Evolutionary conservation across 2,797 vertebrate genomes (phyloP).

Genomic region (Platalea minor): DNA sequence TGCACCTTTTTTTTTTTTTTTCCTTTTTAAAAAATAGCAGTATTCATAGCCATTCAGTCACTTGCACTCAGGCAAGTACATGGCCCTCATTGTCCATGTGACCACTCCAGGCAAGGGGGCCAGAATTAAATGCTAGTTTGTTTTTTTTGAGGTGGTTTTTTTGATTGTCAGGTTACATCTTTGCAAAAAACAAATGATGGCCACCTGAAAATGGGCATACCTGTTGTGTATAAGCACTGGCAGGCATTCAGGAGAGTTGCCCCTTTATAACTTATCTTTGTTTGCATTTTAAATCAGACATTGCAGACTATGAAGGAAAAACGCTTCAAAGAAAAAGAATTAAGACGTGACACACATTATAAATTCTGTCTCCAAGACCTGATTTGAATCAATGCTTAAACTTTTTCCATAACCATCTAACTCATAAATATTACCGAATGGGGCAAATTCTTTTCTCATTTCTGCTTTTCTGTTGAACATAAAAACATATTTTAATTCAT

Average conservation of each 20-base stretch:
- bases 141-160: rapidly evolving
- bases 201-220: not conserved
- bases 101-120: not conserved
- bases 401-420: not conserved
- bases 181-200: not conserved
- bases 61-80: not conserved
- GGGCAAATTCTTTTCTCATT: not conserved
- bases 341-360: not conserved
- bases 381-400: not conserved
- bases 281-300: not conserved
- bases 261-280: not conserved
- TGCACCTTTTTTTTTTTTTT: not conserved
- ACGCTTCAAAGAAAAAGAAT: not conserved
- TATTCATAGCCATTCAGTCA: not conserved
- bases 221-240: not conserved
- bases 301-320: not conserved
- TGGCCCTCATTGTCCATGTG: not conserved
- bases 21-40: not conserved
- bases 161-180: not conserved
- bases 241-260: not conserved
- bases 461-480: not conserved
- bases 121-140: not conserved
- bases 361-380: not conserved
- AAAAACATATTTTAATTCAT: not conserved
- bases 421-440: not conserved